Conservation (phyloP, 2,113 vertebrate genomes). For the Nycticorax nycticorax region DNA sequence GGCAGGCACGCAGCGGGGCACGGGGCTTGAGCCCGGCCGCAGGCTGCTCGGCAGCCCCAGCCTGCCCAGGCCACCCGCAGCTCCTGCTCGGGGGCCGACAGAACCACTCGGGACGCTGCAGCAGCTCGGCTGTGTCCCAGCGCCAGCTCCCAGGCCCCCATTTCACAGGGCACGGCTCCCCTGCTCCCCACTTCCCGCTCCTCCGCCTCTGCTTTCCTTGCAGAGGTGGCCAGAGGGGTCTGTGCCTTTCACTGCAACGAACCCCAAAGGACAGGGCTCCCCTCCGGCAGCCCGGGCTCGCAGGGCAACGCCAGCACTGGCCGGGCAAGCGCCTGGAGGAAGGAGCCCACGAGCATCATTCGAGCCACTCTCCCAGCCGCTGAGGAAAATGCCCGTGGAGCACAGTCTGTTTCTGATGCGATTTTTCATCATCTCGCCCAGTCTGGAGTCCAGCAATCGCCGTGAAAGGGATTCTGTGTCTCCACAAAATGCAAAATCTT, state of each 20-base stretch:
- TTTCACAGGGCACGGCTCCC: rapidly evolving
- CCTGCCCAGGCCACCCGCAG: rapidly evolving
- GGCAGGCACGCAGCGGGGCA: not conserved
- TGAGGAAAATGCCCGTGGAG: not conserved
- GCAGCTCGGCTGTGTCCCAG: rapidly evolving
- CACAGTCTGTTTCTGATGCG: not conserved
- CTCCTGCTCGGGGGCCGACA: not conserved
- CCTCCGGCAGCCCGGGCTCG: rapidly evolving
- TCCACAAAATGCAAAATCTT: conserved; percentile 52
- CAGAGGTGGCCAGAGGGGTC: rapidly evolving
- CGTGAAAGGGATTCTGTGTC: not conserved
- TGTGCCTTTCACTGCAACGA: rapidly evolving
- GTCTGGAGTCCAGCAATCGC: not conserved
- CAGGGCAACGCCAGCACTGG: rapidly evolving
- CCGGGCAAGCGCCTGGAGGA: rapidly evolving
- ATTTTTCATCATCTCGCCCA: not conserved
- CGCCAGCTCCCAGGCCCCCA: not conserved
- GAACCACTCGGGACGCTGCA: rapidly evolving
- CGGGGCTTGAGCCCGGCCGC: rapidly evolving
- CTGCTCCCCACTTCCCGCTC: not conserved
- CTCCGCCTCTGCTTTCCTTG: not conserved
- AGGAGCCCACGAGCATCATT: rapidly evolving
- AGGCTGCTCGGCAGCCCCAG: not conserved
- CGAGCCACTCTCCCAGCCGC: rapidly evolving
- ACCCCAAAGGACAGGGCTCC: not conserved